Evolutionary conservation across 2,888 invertebrate species (phyloP).

Genomic region (Lysandra coridon): DNA sequence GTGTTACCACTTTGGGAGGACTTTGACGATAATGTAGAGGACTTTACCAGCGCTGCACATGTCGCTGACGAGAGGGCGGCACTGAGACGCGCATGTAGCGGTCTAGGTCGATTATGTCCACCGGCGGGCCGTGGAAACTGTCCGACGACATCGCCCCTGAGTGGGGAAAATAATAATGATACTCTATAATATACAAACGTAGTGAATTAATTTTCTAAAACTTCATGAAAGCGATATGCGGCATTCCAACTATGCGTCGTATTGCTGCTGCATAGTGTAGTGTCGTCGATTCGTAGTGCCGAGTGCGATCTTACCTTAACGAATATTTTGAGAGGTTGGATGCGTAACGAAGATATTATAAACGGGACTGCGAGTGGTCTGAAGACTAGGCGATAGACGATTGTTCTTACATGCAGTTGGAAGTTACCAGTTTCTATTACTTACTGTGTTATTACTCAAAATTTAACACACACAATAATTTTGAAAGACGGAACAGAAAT

Average conservation of each 20-base stretch:
- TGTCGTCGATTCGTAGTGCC: too few relatives aligned
- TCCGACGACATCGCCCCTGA: constrained; percentile 31
- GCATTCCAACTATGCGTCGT: too few relatives aligned
- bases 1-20: neutral
- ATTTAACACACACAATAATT: constrained; percentile 1
- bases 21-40: neutral
- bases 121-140: constrained; percentile 40
- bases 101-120: constrained; percentile 69
- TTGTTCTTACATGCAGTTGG: neutral
- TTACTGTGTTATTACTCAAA: neutral
- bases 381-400: too few relatives aligned
- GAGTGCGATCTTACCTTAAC: too few relatives aligned
- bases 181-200: neutral
- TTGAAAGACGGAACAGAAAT: neutral
- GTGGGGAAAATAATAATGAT: neutral
- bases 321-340: too few relatives aligned
- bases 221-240: too few relatives aligned
- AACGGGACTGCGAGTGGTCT: too few relatives aligned
- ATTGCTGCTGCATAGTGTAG: too few relatives aligned
- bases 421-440: neutral
- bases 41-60: constrained; percentile 28
- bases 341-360: too few relatives aligned
- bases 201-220: too few relatives aligned
- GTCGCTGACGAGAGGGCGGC: constrained; percentile 45
- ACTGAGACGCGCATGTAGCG: constrained; percentile 63